A percentile compares a stretch with the other conserved stretches of the same genome.
Conservation (phyloP, 2,888 invertebrate genomes). For the Tetropium fuscum region DNA sequence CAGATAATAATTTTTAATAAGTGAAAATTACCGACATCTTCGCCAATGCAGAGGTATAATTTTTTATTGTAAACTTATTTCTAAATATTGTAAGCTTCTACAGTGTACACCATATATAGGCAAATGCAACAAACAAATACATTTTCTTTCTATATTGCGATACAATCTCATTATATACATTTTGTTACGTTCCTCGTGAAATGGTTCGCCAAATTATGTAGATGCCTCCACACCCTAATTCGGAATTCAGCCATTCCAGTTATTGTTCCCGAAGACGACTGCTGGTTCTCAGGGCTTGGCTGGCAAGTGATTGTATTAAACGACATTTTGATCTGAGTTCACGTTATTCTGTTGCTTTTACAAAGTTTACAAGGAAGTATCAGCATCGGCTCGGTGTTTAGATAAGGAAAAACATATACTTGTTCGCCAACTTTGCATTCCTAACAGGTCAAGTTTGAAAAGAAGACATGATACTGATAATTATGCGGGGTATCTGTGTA, state of each 20-base stretch:
- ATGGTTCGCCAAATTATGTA: conserved; percentile 6
- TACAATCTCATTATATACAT: not conserved
- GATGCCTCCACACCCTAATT: conserved; percentile 12
- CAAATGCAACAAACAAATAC: no score
- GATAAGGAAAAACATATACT: conserved; percentile 2
- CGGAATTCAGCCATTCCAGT: conserved; percentile 13
- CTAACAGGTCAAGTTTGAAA: conserved; percentile 17
- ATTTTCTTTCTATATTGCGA: no score
- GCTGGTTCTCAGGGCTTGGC: conserved; percentile 5
- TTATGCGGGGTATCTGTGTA: not conserved
- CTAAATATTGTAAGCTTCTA: no score
- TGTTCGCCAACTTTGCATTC: conserved; percentile 7
- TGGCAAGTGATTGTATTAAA: conserved; percentile 2
- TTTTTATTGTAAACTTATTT: no score
- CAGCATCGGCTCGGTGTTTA: conserved; percentile 1
- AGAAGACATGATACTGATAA: conserved; percentile 2
- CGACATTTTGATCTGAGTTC: conserved; percentile 19
- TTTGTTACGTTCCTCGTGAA: not conserved
- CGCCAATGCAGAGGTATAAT: no score
- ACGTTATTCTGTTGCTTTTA: conserved; percentile 4
- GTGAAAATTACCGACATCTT: no score
- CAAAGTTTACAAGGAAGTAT: conserved; percentile 11
- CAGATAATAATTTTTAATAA: no score
- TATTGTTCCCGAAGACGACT: conserved; percentile 12
- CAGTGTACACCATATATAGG: no score